phyloP scores from a whole-genome alignment of 2,797 vertebrate genomes.

The Morus bassanus region DNA sequence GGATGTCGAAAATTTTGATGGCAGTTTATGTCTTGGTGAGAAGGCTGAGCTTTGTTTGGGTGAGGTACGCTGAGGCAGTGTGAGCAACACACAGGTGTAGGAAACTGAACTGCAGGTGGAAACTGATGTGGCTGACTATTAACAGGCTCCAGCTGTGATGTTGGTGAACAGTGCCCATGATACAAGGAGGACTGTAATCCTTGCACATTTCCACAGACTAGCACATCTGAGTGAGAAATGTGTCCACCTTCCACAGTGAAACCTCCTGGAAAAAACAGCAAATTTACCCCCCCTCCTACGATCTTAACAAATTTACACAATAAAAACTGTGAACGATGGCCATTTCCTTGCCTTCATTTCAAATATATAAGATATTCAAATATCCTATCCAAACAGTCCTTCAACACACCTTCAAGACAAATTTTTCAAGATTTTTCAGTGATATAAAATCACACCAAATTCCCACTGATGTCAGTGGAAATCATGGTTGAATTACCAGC shows the following conservation, averaged over 20 bases:
- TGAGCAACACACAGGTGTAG: slow-evolving; percentile 82
- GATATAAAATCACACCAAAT: neutral
- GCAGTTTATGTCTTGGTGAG: slow-evolving; percentile 55
- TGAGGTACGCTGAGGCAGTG: slow-evolving; percentile 76
- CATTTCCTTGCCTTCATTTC: neutral
- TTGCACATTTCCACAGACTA: slow-evolving; percentile 74
- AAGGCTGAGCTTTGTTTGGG: slow-evolving; percentile 68
- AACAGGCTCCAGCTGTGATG: slow-evolving; percentile 73
- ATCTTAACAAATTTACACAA: neutral
- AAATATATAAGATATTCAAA: neutral
- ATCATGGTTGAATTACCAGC: neutral
- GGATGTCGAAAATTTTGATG: slow-evolving; percentile 74
- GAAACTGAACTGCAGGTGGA: slow-evolving; percentile 77
- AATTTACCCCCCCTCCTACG: neutral
- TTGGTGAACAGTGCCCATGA: slow-evolving; percentile 71
- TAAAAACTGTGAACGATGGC: neutral
- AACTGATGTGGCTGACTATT: slow-evolving; percentile 80
- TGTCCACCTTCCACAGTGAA: slow-evolving; percentile 87
- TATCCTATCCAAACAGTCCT: neutral
- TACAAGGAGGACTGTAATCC: slow-evolving; percentile 82
- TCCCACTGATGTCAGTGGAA: neutral
- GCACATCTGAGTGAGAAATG: slow-evolving; percentile 76
- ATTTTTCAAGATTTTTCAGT: neutral
- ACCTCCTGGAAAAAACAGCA: slow-evolving; percentile 77
- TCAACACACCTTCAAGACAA: neutral